Evolutionary conservation across 2,888 invertebrate species (phyloP).

Genomic region (Ormyrus pomaceus): DNA sequence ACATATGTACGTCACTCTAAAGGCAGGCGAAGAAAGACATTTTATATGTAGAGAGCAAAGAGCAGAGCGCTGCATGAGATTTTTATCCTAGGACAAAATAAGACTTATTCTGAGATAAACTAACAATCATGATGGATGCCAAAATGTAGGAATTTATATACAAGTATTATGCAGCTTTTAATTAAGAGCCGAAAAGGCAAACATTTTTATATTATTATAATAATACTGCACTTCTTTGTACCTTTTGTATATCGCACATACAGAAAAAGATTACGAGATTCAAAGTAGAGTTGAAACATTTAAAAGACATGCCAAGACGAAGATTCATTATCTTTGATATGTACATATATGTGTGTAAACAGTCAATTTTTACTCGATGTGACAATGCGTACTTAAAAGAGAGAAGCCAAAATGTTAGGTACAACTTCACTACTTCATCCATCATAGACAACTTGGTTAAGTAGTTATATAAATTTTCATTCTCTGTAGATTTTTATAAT

Average conservation of each 20-base stretch:
- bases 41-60: too few species aligned
- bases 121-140: too few species aligned
- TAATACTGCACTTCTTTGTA: conserved; percentile 18
- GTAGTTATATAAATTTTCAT: too few species aligned
- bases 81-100: too few species aligned
- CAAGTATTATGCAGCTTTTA: too few species aligned
- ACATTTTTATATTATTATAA: conserved; percentile 8
- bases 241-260: not conserved
- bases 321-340: not conserved
- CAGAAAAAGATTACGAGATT: not conserved
- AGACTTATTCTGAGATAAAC: too few species aligned
- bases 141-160: too few species aligned
- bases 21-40: too few species aligned
- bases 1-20: too few species aligned
- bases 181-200: not conserved
- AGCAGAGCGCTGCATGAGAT: too few species aligned
- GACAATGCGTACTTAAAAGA: not conserved
- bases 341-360: conserved; percentile 21
- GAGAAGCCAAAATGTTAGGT: not conserved
- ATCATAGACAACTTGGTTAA: not conserved
- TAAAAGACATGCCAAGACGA: not conserved
- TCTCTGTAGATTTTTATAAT: too few species aligned
- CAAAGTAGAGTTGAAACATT: not conserved
- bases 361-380: conserved; percentile 29
- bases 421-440: conserved; percentile 14